Conservation (phyloP, 2,113 vertebrate genomes). For the Daboia siamensis region DNA sequence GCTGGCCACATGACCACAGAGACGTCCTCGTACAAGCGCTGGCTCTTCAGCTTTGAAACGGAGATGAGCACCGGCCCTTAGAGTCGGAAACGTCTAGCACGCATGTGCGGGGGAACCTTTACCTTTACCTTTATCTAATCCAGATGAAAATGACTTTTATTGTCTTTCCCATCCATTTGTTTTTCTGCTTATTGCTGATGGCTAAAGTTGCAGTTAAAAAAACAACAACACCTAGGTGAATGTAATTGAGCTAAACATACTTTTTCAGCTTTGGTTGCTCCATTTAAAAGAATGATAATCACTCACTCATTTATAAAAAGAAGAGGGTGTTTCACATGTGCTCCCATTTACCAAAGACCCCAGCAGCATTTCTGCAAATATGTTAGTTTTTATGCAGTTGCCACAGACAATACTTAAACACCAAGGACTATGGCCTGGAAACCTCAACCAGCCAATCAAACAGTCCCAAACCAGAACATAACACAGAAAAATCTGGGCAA, state of each 20-base stretch:
- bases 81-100: too few species aligned
- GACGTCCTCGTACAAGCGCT: too few species aligned
- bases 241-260: neutral
- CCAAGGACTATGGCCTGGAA: too few species aligned
- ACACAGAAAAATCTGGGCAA: too few species aligned
- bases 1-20: too few species aligned
- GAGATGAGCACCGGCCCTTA: too few species aligned
- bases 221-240: neutral
- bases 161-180: constrained; percentile 3
- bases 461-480: too few species aligned
- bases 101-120: too few species aligned
- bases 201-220: neutral
- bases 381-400: neutral
- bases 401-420: too few species aligned
- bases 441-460: too few species aligned
- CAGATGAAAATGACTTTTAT: constrained; percentile 8
- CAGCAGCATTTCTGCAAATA: neutral
- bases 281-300: neutral
- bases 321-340: neutral
- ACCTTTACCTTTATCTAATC: too few species aligned
- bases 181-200: neutral
- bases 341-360: neutral
- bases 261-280: neutral
- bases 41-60: too few species aligned
- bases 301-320: neutral